These are phyloP conservation scores for Rhynchophorus ferrugineus DNA, from an alignment of 1,140 invertebrate species.

Conservation along the genomic window DNA sequence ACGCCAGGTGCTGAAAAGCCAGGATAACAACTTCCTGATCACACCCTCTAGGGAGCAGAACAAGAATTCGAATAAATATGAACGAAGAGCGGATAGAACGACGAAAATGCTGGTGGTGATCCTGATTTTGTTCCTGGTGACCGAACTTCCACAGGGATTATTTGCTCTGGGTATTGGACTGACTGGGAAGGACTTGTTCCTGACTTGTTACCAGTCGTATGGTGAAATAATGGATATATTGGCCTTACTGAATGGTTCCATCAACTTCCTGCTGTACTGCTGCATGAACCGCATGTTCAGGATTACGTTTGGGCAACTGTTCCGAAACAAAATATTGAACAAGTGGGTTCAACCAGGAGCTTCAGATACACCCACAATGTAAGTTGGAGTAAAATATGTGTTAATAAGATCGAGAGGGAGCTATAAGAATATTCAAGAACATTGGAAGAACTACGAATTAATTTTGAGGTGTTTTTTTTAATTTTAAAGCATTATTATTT, in stretches of 20 bases:
- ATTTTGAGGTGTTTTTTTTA: too few species aligned
- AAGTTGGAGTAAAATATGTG: too few species aligned
- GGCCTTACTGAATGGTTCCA: conserved; percentile 83
- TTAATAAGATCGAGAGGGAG: too few species aligned
- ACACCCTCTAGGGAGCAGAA: conserved; percentile 24
- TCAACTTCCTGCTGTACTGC: conserved; percentile 92
- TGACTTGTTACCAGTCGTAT: conserved; percentile 66
- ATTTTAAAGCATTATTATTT: too few species aligned
- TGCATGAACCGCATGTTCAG: conserved; percentile 91
- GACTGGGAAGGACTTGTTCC: conserved; percentile 65
- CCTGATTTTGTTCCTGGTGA: conserved; percentile 74
- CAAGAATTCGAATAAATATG: conserved; percentile 47
- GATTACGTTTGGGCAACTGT: conserved; percentile 71
- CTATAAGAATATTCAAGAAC: too few species aligned
- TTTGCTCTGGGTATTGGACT: conserved; percentile 65
- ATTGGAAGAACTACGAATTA: too few species aligned
- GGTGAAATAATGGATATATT: conserved; percentile 88
- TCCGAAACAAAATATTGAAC: conserved; percentile 44
- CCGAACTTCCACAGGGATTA: conserved; percentile 79
- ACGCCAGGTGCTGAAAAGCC: conserved; percentile 57
- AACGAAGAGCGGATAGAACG: conserved; percentile 71
- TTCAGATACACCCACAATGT: conserved; percentile 16
- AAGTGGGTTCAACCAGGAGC: conserved; percentile 29
- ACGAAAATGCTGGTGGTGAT: conserved; percentile 87
- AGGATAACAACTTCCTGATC: conserved; percentile 47